Conservation (phyloP, 2,888 invertebrate species). For the Apocheima hispidaria region DNA sequence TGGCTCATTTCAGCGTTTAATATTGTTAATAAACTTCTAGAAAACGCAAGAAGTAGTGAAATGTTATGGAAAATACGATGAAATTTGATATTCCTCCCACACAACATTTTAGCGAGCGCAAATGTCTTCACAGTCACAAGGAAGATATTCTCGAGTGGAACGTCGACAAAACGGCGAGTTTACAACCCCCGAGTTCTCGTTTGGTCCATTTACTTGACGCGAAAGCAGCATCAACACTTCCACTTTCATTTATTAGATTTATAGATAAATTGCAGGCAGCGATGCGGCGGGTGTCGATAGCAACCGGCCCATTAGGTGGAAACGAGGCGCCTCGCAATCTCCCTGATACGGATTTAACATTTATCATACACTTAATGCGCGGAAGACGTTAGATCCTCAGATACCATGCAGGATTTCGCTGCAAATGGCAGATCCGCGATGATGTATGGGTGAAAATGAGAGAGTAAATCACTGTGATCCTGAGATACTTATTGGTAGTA, state of each 20-base stretch:
- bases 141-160: constrained; percentile 11
- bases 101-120: neutral
- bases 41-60: neutral
- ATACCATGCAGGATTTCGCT: constrained; percentile 39
- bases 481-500: constrained; percentile 17
- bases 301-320: constrained; percentile 39
- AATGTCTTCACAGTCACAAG: constrained; percentile 6
- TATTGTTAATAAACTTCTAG: neutral
- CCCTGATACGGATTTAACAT: constrained; percentile 43
- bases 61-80: neutral
- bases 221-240: constrained; percentile 44
- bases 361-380: constrained; percentile 47
- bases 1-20: neutral
- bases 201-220: constrained; percentile 25
- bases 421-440: constrained; percentile 31
- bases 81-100: neutral
- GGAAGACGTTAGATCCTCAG: constrained; percentile 40
- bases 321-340: constrained; percentile 42
- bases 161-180: constrained; percentile 7
- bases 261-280: constrained; percentile 44
- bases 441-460: constrained; percentile 42
- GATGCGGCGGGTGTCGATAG: constrained; percentile 36
- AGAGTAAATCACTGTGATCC: constrained; percentile 42
- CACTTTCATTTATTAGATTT: constrained; percentile 48
- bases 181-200: constrained; percentile 13